Percentiles rank a stretch among this genome's conserved stretches.
These are phyloP conservation scores for Artibeus lituratus DNA, from an alignment of 2,797 vertebrate species.

Conservation along the genomic window DNA sequence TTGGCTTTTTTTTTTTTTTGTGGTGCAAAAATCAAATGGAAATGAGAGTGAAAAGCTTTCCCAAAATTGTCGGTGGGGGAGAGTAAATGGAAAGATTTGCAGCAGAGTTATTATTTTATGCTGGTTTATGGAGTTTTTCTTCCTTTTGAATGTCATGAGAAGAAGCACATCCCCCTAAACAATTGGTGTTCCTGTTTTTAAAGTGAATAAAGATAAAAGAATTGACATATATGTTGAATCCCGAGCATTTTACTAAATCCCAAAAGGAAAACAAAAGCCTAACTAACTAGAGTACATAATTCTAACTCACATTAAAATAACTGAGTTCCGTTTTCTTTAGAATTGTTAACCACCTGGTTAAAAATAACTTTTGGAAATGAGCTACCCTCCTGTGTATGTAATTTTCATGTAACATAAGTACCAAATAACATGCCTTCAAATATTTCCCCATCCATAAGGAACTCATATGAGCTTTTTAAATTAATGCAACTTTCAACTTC, in stretches of 20 bases:
- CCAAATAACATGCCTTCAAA: neutral
- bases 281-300: neutral
- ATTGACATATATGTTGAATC: neutral
- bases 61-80: neutral
- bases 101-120: neutral
- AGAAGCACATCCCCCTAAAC: neutral
- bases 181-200: neutral
- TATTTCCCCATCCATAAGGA: neutral
- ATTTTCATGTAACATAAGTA: neutral
- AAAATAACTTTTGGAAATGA: slow-evolving; percentile 29
- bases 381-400: neutral
- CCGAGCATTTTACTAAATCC: neutral
- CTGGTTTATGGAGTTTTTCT: neutral
- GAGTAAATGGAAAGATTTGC: neutral
- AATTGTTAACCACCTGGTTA: neutral
- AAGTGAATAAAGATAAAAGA: neutral
- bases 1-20: neutral
- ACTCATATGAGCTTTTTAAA: neutral
- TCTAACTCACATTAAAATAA: slow-evolving; percentile 8
- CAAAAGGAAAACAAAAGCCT: neutral
- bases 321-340: neutral
- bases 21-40: neutral
- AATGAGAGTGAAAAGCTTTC: neutral
- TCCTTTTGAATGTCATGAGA: neutral
- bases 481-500: neutral